phyloP scores from a whole-genome alignment of 2,888 invertebrate genomes.

The Lasioglossum leucozonium region DNA sequence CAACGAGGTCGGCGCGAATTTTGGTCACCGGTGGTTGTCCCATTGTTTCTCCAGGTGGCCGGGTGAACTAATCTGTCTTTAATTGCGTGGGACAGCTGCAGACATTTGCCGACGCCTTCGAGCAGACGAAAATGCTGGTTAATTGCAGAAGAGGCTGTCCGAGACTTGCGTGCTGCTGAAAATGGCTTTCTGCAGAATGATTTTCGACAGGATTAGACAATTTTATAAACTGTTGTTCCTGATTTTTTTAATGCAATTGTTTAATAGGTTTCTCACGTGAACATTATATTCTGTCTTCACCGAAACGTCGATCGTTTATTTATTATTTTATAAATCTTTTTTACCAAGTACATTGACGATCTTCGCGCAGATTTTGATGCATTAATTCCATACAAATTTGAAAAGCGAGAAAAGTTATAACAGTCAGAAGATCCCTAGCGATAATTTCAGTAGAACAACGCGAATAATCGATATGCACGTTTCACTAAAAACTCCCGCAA shows the following conservation, averaged over 20 bases:
- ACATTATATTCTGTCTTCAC: background rate
- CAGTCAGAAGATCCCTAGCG: no score
- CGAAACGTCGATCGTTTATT: no score
- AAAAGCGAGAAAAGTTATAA: background rate
- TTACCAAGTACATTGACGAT: no score
- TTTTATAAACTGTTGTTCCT: background rate
- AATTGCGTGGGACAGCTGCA: background rate
- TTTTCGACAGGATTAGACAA: background rate
- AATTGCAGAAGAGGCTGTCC: background rate
- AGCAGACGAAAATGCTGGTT: background rate
- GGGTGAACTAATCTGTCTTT: background rate
- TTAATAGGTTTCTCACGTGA: no score
- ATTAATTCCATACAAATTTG: background rate
- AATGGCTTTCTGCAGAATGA: background rate
- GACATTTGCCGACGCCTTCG: background rate
- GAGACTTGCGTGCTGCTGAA: background rate
- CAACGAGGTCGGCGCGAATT: background rate
- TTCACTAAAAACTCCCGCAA: background rate
- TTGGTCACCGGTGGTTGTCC: background rate
- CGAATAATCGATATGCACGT: background rate
- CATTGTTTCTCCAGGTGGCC: background rate
- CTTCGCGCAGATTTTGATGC: no score
- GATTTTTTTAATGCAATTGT: background rate
- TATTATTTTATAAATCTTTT: no score
- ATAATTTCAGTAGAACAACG: no score